phyloP scores from a whole-genome alignment of 2,888 invertebrate species.

The Chirona hameri region DNA sequence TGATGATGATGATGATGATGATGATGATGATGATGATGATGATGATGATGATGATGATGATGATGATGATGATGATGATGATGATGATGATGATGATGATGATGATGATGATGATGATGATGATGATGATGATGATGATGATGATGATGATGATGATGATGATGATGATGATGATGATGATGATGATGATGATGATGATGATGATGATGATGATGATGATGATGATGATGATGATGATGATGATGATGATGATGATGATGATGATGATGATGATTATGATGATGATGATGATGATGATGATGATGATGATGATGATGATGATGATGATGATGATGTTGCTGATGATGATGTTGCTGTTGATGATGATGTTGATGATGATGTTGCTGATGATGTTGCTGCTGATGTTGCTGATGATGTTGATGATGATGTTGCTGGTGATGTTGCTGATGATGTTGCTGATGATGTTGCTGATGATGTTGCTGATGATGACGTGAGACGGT shows the following conservation, averaged over 20 bases:
- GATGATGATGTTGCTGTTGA: too few species aligned
- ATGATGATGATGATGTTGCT: slow-evolving; percentile 9
- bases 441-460: too few species aligned
- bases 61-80: slow-evolving; percentile 22
- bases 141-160: slow-evolving; percentile 11
- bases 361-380: too few species aligned
- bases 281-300: too few species aligned
- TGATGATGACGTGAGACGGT: too few species aligned
- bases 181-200: slow-evolving; percentile 7
- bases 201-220: slow-evolving; percentile 11
- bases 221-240: slow-evolving; percentile 11
- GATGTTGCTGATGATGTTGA: too few species aligned
- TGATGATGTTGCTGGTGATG: too few species aligned
- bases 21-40: slow-evolving; percentile 22
- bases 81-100: slow-evolving; percentile 22
- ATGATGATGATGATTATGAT: too few species aligned
- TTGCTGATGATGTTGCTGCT: too few species aligned
- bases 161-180: slow-evolving; percentile 11
- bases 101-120: slow-evolving; percentile 11
- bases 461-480: too few species aligned
- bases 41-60: slow-evolving; percentile 22
- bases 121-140: slow-evolving; percentile 7
- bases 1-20: slow-evolving; percentile 22
- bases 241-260: too few species aligned
- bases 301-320: slow-evolving; percentile 11